A percentile compares a stretch with the other conserved stretches of the same genome.
These are phyloP conservation scores for Orius laevigatus DNA, from an alignment of 1,140 invertebrate species.

Conservation along the genomic window DNA sequence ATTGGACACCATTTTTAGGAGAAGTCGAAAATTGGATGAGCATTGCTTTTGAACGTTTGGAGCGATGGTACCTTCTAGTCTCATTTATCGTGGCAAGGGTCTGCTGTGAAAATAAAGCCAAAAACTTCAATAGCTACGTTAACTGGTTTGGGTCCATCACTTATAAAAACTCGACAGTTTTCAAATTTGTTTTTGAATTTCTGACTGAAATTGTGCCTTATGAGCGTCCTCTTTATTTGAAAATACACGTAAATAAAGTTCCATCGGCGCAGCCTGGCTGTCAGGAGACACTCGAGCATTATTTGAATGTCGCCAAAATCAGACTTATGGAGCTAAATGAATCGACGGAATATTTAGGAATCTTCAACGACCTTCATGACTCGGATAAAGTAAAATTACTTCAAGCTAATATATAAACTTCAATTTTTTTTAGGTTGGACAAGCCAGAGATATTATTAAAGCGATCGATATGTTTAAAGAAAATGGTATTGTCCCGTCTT, in stretches of 20 bases:
- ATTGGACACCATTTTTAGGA: no score
- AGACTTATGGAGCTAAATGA: constrained; percentile 16
- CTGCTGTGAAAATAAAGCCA: constrained; percentile 9
- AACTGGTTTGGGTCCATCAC: constrained; percentile 14
- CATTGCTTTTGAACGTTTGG: no score
- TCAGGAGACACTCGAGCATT: constrained; percentile 11
- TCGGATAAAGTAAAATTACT: constrained; percentile 14
- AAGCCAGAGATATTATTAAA: constrained; percentile 15
- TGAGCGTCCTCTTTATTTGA: constrained; percentile 17
- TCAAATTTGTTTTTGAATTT: constrained; percentile 16
- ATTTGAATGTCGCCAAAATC: constrained; percentile 18
- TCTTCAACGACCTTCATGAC: constrained; percentile 18
- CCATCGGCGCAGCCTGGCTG: constrained; percentile 13
- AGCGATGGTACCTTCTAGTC: no score
- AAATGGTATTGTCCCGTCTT: constrained; percentile 13
- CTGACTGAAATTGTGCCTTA: constrained; percentile 15
- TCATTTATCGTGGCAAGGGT: constrained; percentile 11
- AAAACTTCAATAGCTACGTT: constrained; percentile 13
- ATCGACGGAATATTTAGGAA: constrained; percentile 16
- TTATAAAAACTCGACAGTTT: constrained; percentile 5
- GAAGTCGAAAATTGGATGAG: no score
- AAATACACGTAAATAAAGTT: constrained; percentile 19
- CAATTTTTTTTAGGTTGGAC: constrained; percentile 15
- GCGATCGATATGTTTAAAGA: constrained; percentile 14
- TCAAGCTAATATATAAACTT: background rate